Evolutionary conservation across 2,888 invertebrate species (phyloP).

Genomic region (Adelphocoris suturalis): DNA sequence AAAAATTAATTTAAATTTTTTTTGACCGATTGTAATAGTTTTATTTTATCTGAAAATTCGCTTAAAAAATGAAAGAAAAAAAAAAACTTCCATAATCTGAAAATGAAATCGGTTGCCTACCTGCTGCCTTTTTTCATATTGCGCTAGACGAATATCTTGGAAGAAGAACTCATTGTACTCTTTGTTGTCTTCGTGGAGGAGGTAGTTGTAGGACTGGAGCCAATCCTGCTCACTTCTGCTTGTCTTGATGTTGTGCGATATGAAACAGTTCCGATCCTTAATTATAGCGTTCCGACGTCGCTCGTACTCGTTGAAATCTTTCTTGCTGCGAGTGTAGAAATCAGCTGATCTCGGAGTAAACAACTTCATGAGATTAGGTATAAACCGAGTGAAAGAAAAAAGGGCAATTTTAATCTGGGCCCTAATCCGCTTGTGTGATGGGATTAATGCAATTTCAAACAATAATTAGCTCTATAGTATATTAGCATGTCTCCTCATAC

Average conservation of each 20-base stretch:
- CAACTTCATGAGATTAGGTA: too few relatives aligned
- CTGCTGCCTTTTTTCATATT: conserved; percentile 62
- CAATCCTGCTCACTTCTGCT: conserved; percentile 63
- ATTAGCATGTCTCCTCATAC: too few relatives aligned
- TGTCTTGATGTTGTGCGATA: conserved; percentile 50
- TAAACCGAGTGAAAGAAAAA: too few relatives aligned
- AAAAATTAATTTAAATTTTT: too few relatives aligned
- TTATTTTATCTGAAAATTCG: too few relatives aligned
- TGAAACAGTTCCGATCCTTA: conserved; percentile 53
- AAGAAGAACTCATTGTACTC: conserved; percentile 68
- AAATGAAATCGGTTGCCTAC: neutral
- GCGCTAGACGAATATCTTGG: conserved; percentile 54
- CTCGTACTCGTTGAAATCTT: conserved; percentile 59
- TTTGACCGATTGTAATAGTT: too few relatives aligned
- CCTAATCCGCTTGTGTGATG: too few relatives aligned
- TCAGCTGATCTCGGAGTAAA: conserved; percentile 41
- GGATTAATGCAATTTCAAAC: too few relatives aligned
- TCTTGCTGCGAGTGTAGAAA: conserved; percentile 40
- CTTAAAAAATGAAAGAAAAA: too few relatives aligned
- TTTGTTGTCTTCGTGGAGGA: conserved; percentile 59
- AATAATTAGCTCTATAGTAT: too few relatives aligned
- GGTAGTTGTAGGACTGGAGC: conserved; percentile 57
- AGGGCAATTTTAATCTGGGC: too few relatives aligned
- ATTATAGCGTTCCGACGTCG: conserved; percentile 59
- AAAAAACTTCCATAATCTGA: neutral